A percentile compares a stretch with the other conserved stretches of the same genome.
Evolutionary conservation across 2,113 vertebrate genomes (phyloP).

Genomic region (Ammodytes dubius): DNA sequence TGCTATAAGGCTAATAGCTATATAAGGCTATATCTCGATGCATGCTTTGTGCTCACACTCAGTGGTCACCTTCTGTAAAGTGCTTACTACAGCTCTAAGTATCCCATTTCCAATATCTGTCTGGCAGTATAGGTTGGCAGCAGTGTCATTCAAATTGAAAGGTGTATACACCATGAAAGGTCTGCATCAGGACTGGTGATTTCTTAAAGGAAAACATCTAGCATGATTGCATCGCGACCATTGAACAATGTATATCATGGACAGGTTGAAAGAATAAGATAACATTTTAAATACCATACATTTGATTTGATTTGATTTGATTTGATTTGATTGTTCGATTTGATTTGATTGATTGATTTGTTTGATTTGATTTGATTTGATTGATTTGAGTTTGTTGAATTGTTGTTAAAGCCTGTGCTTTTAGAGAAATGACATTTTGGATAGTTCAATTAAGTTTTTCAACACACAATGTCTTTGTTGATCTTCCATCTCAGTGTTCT

Average conservation of each 20-base stretch:
- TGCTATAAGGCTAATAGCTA: too few species aligned
- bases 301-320: too few species aligned
- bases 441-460: conserved; percentile 25
- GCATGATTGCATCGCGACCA: not conserved
- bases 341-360: too few species aligned
- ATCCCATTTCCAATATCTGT: conserved; percentile 45
- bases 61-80: conserved; percentile 50
- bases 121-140: conserved; percentile 6
- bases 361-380: too few species aligned
- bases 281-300: not conserved
- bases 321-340: too few species aligned
- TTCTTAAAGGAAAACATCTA: not conserved
- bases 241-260: not conserved
- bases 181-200: not conserved
- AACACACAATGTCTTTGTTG: conserved; percentile 21
- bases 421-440: not conserved
- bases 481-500: conserved; percentile 16
- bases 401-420: conserved; percentile 33
- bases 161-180: not conserved
- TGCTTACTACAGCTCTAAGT: conserved; percentile 42
- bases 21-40: conserved; percentile 7
- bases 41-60: not conserved
- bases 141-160: conserved; percentile 27
- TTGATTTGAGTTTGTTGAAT: too few species aligned
- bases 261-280: not conserved